phyloP scores from a whole-genome alignment of 2,888 invertebrate species.

The Linnaemya vulpina region DNA sequence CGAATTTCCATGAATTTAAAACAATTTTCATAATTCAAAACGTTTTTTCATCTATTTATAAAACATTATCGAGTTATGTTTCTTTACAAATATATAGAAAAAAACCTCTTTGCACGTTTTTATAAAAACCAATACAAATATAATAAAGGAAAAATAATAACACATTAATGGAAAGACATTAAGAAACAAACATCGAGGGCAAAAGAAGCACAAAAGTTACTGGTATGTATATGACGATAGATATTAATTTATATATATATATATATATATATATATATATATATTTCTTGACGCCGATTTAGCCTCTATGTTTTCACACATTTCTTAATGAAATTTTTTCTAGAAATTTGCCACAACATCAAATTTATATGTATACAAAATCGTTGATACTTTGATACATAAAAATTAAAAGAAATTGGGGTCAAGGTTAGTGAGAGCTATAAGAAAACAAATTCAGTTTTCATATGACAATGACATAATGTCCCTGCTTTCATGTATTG shows the following conservation, averaged over 20 bases:
- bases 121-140: background rate
- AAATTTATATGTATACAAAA: slow-evolving; percentile 34
- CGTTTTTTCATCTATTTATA: slow-evolving; percentile 8
- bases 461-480: slow-evolving; percentile 55
- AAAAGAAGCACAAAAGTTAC: background rate
- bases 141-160: background rate
- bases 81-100: background rate
- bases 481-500: slow-evolving; percentile 54
- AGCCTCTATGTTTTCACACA: no score
- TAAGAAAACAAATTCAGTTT: slow-evolving; percentile 59
- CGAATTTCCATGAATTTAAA: slow-evolving; percentile 4
- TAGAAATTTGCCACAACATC: no score
- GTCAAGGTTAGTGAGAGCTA: slow-evolving; percentile 72
- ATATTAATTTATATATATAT: no score
- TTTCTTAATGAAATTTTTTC: no score
- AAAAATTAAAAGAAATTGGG: slow-evolving; percentile 54
- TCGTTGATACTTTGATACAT: slow-evolving; percentile 26
- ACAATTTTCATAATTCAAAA: slow-evolving; percentile 24
- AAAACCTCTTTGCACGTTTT: background rate
- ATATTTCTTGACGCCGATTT: background rate
- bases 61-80: slow-evolving; percentile 33
- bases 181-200: background rate
- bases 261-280: slow-evolving; percentile 5
- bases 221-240: no score
- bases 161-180: slow-evolving; percentile 29